Percentiles rank a stretch among this genome's conserved stretches.
phyloP scores from a whole-genome alignment of 2,113 vertebrate genomes.

The Alaudala cheleensis region DNA sequence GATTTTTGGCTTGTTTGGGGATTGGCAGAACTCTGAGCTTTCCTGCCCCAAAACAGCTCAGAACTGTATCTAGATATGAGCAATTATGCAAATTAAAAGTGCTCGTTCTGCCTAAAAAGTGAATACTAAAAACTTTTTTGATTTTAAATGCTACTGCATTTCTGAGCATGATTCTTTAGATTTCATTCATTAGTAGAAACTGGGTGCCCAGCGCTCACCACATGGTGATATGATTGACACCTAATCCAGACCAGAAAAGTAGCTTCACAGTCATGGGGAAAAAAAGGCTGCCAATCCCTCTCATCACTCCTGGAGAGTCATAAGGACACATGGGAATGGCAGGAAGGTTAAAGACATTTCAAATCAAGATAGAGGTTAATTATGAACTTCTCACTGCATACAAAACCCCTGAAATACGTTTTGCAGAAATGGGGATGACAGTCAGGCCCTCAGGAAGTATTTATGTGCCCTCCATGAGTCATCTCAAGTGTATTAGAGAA shows the following conservation, averaged over 20 bases:
- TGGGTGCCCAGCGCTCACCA: not conserved
- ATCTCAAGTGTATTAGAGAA: not conserved
- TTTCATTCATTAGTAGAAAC: not conserved
- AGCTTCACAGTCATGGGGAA: fast-evolving
- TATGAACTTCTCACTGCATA: not conserved
- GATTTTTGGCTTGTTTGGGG: not conserved
- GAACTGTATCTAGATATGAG: conserved; percentile 2
- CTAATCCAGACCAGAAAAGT: not conserved
- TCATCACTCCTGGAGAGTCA: not conserved
- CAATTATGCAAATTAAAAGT: not conserved
- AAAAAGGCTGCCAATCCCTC: not conserved
- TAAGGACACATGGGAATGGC: not conserved
- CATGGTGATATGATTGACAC: not conserved
- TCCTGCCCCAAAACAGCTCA: not conserved
- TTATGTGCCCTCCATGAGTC: not conserved
- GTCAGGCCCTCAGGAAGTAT: not conserved
- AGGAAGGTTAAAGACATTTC: not conserved
- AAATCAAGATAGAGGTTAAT: not conserved
- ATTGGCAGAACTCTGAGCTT: not conserved
- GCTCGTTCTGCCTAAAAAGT: conserved; percentile 10
- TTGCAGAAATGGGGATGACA: not conserved
- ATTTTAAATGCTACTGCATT: not conserved
- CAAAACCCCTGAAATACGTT: not conserved
- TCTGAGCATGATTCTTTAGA: not conserved
- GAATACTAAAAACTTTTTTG: not conserved